Conservation (phyloP, 2,888 invertebrate species). For the Parnassius smintheus region DNA sequence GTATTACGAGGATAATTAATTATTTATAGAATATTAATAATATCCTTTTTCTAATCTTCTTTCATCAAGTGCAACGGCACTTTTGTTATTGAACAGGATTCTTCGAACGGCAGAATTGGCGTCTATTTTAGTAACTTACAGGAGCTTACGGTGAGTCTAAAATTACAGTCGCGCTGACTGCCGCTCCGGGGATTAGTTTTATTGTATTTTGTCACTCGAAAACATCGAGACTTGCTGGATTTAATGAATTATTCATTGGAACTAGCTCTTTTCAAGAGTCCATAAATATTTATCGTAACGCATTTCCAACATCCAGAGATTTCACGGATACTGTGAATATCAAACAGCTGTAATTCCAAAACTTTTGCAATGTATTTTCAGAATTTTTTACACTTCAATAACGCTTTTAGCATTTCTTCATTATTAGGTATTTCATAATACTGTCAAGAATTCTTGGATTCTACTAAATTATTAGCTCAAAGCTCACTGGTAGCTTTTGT, state of each 20-base stretch:
- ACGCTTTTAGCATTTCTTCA: too few relatives aligned
- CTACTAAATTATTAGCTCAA: too few relatives aligned
- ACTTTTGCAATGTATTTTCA: too few relatives aligned
- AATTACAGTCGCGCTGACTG: neutral
- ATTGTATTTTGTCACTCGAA: conserved; percentile 1
- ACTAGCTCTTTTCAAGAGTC: conserved; percentile 2
- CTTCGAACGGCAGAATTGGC: neutral
- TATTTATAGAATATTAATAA: too few relatives aligned
- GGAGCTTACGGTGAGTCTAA: neutral
- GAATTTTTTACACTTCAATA: too few relatives aligned
- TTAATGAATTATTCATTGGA: conserved; percentile 8
- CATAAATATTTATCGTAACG: conserved; percentile 6
- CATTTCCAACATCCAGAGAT: neutral
- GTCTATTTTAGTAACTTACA: neutral
- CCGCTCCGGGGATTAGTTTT: neutral
- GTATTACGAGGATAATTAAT: too few relatives aligned
- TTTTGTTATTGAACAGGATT: conserved; percentile 1
- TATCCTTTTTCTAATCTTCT: too few relatives aligned
- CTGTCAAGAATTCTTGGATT: too few relatives aligned
- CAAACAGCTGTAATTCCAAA: neutral
- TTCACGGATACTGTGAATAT: neutral
- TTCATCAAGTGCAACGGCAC: neutral
- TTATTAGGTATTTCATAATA: too few relatives aligned
- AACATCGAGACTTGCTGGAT: neutral
- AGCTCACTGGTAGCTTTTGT: too few relatives aligned